Base-by-base conservation (phyloP, 2,888 invertebrate species). In the Cheilosia urbana region DNA sequence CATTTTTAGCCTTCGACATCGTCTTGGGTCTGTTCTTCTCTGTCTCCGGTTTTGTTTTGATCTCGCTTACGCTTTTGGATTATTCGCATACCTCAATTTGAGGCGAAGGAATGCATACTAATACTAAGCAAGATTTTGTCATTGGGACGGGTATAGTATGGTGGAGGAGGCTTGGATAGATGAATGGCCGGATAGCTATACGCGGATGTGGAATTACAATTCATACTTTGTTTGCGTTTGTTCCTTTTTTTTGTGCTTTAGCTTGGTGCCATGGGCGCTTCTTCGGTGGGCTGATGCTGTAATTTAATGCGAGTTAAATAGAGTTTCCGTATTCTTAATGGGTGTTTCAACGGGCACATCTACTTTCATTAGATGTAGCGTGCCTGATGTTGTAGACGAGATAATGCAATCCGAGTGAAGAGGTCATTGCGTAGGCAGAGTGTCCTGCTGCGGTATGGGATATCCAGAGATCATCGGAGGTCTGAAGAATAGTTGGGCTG, bases 1-100 rank as follows among this genome's bases (percentile, higher is more conserved):
- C 85, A 85, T 81, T 85, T 85, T 81, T 85, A 85, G 85, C 60
- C 81, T 76, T 81, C 84, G 84, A 79, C 60, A 40, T 71, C 37
- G 37, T 13, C 37, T 37, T 13, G 13, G 37, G 13, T 37, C 4
- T 30, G 30, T 30, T 11, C 34, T 17, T 47, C 49, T 49, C 19
- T 17, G 21, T 24, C 57, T 17, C 27, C 7, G 37, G 11, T 37
- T 37, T 37, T 37, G 37, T 3, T 37, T 37, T 37, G 37, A 45
- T 78, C 42, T 83, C 55, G 57, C 60, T 66, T 80, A 30, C 55
- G 62, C 71, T 19, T 62, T 17, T 21, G 79, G 40, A 63, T 69
- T 68, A 27, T n/a, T 27, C 21, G 7, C 13, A 15, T 71, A 47
- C 55, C 60, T 85, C 55, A 62, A 81, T 79, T 71, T 66, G 71